phyloP scores from a whole-genome alignment of 2,888 invertebrate genomes.

The Cepaea hortensis region DNA sequence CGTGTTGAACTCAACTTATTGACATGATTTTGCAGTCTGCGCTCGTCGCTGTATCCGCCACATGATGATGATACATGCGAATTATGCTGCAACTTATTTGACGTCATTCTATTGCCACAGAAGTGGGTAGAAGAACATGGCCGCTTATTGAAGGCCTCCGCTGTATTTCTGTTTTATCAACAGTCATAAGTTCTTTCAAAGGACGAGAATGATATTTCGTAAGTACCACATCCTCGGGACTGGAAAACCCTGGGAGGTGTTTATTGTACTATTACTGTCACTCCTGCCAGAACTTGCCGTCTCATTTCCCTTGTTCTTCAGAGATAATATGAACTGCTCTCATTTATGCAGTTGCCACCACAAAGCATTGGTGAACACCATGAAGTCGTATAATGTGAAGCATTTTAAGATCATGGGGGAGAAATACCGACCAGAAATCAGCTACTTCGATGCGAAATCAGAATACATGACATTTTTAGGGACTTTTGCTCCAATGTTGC shows the following conservation, averaged over 20 bases:
- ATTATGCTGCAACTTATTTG: not conserved
- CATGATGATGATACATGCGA: not conserved
- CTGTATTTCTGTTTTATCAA: not conserved
- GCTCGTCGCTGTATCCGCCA: no score
- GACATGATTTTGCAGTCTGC: no score
- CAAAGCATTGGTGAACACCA: not conserved
- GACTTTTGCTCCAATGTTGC: constrained; percentile 11
- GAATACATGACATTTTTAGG: constrained; percentile 36
- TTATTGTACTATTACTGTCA: constrained; percentile 1
- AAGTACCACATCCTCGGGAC: not conserved
- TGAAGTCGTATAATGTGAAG: constrained; percentile 23
- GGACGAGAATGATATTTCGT: constrained; percentile 7
- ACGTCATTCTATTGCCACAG: not conserved
- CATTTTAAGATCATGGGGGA: constrained; percentile 32
- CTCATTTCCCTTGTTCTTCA: constrained; percentile 5
- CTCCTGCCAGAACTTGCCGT: not conserved
- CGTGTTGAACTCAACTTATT: no score
- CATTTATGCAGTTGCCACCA: constrained; percentile 24
- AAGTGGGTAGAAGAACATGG: not conserved
- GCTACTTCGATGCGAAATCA: constrained; percentile 17
- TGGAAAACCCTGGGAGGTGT: not conserved
- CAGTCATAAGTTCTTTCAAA: not conserved
- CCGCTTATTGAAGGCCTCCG: not conserved
- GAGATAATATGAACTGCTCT: constrained; percentile 38
- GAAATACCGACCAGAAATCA: constrained; percentile 22